Evolutionary conservation across 92 coral and sea anemone genomes (phyloP), one percentile per base, ranked within the genome.

Genomic region (Phenganax subtilis): DNA sequence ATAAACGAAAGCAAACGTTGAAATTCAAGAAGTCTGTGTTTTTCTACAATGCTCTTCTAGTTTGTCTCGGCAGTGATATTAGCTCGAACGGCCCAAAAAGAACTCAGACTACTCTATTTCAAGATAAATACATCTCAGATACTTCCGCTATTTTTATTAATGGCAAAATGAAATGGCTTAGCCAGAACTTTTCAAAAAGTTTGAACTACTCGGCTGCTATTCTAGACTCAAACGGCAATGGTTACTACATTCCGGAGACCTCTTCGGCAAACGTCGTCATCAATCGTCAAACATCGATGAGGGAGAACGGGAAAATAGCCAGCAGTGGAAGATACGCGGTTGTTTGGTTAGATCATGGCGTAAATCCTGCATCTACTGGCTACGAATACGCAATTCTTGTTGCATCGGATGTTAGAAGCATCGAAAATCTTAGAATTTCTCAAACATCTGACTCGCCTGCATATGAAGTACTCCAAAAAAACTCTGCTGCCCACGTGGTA

Each of bases 11-110:
- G 0, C 87, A 82, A 16, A 37, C 37, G 9, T 88, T 91, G 51
- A 29, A 54, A 16, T 91, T 88, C 55, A 91, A 80, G 77, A 91
- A 91, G 55, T 86, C 96, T 17, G 84, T 86, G 60, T 91, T 91
- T 75, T 86, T 89, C 85, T 85, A 84, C 83, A 81, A 89, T 54
- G 72, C 85, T 55, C 59, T 87, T 66, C 55, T 91, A 27, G 90
- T 91, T 5, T 81, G 91, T 15, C 71, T 91, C 54, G 96, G 96
- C 20, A 91, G 89, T 76, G 80, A 83, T 71, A 91, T 91, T 6
- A 64, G 6, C 10, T 78, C 82, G 51, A 53, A 20, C 20, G 30
- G 72, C 7, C 72, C 59, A 3, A 11, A n/a, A 3, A 67, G 72
- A 27, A 74, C 85, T 29, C 90, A 86, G 54, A 90, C 96, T 28